Evolutionary conservation across 1,140 invertebrate species (phyloP), one percentile per base, ranked within the genome.

Genomic region (Pteromalus puparum): DNA sequence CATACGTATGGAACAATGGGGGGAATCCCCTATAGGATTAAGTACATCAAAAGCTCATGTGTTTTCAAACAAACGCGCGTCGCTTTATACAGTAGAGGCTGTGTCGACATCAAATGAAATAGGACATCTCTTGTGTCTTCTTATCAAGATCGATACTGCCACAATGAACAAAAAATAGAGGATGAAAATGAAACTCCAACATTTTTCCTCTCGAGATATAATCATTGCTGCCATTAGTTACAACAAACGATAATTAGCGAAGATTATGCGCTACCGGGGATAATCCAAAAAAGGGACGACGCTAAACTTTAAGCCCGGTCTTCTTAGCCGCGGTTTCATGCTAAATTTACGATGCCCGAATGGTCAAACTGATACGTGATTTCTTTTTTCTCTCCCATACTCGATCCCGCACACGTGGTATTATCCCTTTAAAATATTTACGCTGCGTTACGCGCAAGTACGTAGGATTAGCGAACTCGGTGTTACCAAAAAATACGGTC

Each of bases 281-380:
- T 70, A 81, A 72, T 53, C 65, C 65, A n/a, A 70, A 81, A 72
- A 70, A 81, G 80, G 21, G 10, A n/a, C 3, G 42, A 9, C 30
- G 68, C 70, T 61, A 77, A 77, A 77, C 61, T 77, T 77, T 77
- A 77, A 77, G 75, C 75, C 6, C 34, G 46, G 75, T 18, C 42
- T 28, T 15, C 75, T 77, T 53, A 53, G n/a, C 46, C 21, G 46
- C 15, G 68, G 65, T 73, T 73, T 68, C 78, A 72, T 78, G 75
- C 73, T 78, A 79, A 84, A 84, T 78, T 78, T 79, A 79, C 67
- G 26, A 61, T 38, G 46, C 28, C 38, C n/a, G 67, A 84, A 76
- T 79, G 76, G 38, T 61, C 68, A 42, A 78, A 73, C 42, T 84
- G 76, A 84, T 77, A 84, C 75, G 53, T 65, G 42, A 75, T 34